Evolutionary conservation across 2,888 invertebrate species (phyloP).

Genomic region (Alcis repandata): DNA sequence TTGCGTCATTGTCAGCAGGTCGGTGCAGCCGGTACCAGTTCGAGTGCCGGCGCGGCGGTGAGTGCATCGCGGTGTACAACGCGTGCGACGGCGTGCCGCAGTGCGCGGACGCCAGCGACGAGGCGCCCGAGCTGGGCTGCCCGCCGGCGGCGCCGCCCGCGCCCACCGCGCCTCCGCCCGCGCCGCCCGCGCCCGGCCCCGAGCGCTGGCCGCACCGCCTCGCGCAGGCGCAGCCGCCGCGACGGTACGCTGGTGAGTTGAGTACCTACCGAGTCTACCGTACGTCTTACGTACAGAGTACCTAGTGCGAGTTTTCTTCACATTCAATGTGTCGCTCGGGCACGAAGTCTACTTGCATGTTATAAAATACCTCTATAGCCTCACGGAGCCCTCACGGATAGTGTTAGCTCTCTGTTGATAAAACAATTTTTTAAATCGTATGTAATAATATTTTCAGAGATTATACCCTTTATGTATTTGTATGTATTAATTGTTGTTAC

Average conservation of each 20-base stretch:
- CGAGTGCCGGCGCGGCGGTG: constrained; percentile 93
- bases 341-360: no score
- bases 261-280: no score
- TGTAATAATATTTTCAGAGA: no score
- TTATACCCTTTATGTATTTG: no score
- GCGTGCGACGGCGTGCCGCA: constrained; percentile 97
- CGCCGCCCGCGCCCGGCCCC: constrained; percentile 31
- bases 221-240: constrained; percentile 74
- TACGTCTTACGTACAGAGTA: background rate
- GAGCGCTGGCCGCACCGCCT: constrained; percentile 80
- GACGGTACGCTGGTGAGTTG: constrained; percentile 60
- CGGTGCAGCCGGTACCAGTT: constrained; percentile 95
- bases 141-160: constrained; percentile 79
- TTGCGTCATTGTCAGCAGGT: constrained; percentile 61
- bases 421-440: no score
- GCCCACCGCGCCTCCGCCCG: constrained; percentile 57
- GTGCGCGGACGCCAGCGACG: constrained; percentile 96
- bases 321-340: no score
- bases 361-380: no score
- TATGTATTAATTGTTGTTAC: no score
- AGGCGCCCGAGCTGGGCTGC: constrained; percentile 93
- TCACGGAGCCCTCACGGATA: no score
- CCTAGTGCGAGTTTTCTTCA: background rate
- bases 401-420: no score
- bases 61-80: constrained; percentile 98